Evolutionary conservation across 2,888 invertebrate genomes (phyloP).

Genomic region (Portevinia maculata): DNA sequence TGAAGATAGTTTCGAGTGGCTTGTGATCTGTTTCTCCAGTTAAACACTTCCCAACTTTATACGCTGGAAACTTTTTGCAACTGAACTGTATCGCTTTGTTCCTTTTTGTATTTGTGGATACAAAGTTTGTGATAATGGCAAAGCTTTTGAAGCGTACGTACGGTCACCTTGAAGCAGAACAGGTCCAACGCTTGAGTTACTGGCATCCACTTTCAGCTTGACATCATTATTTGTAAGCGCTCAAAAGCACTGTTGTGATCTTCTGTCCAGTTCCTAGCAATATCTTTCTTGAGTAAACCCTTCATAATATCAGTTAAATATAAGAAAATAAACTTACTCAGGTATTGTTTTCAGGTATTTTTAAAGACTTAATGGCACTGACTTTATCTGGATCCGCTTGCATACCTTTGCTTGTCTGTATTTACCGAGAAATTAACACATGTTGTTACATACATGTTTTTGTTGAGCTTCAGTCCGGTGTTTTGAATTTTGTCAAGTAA

Average conservation of each 20-base stretch:
- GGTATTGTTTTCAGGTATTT: constrained; percentile 13
- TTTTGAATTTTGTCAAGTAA: constrained; percentile 53
- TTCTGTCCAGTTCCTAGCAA: constrained; percentile 47
- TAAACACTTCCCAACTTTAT: constrained; percentile 11
- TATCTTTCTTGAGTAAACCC: constrained; percentile 53
- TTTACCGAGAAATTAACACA: constrained; percentile 15
- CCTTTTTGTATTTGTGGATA: constrained; percentile 65
- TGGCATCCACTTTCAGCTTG: constrained; percentile 74
- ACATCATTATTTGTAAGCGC: constrained; percentile 76
- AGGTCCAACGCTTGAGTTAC: constrained; percentile 75
- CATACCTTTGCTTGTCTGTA: neutral
- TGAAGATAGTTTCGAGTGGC: constrained; percentile 12
- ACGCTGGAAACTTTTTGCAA: constrained; percentile 23
- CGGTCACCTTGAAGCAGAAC: constrained; percentile 78
- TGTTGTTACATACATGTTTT: neutral
- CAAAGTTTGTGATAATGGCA: constrained; percentile 71
- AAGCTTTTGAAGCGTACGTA: constrained; percentile 78
- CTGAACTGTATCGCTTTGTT: constrained; percentile 60
- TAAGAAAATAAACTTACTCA: constrained; percentile 50
- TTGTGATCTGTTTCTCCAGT: constrained; percentile 16
- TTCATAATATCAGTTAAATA: constrained; percentile 43
- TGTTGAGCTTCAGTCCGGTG: constrained; percentile 22
- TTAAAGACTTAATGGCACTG: neutral
- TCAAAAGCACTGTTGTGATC: constrained; percentile 69
- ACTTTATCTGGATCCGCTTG: constrained; percentile 10